A percentile compares a stretch with the other conserved stretches of the same genome.
Conservation (phyloP, 2,888 invertebrate genomes). For the Anagyrus pseudococci region DNA sequence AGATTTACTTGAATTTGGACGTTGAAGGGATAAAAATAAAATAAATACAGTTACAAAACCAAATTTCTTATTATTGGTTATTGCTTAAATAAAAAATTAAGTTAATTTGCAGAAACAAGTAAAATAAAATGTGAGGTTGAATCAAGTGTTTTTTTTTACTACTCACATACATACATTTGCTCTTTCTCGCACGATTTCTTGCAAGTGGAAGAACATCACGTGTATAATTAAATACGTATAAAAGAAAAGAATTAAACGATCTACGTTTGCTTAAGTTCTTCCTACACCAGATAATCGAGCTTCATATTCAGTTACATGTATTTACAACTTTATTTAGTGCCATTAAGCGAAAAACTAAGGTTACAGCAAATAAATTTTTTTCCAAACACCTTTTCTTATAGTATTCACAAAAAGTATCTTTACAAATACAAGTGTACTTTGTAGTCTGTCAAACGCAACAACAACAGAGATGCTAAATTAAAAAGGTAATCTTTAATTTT, state of each 20-base stretch:
- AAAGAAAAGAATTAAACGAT: slow-evolving; percentile 18
- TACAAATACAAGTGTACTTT: slow-evolving; percentile 30
- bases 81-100: too few species aligned
- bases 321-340: slow-evolving; percentile 37
- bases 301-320: slow-evolving; percentile 31
- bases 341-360: slow-evolving; percentile 34
- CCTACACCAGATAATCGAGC: slow-evolving; percentile 8
- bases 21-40: too few species aligned
- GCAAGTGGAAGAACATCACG: slow-evolving; percentile 17
- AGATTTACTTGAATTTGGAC: too few species aligned
- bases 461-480: slow-evolving; percentile 31
- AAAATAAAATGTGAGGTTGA: too few species aligned
- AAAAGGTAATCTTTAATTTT: slow-evolving; percentile 18
- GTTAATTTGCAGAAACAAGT: too few species aligned
- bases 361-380: slow-evolving; percentile 31
- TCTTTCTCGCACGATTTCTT: too few species aligned
- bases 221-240: background rate
- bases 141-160: slow-evolving; percentile 5
- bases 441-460: slow-evolving; percentile 33
- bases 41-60: too few species aligned
- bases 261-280: slow-evolving; percentile 17
- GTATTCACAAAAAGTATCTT: slow-evolving; percentile 34
- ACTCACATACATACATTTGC: too few species aligned
- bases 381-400: slow-evolving; percentile 25
- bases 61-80: too few species aligned